phyloP scores from a whole-genome alignment of 2,797 vertebrate genomes.

The Gallinago nigripennis region DNA sequence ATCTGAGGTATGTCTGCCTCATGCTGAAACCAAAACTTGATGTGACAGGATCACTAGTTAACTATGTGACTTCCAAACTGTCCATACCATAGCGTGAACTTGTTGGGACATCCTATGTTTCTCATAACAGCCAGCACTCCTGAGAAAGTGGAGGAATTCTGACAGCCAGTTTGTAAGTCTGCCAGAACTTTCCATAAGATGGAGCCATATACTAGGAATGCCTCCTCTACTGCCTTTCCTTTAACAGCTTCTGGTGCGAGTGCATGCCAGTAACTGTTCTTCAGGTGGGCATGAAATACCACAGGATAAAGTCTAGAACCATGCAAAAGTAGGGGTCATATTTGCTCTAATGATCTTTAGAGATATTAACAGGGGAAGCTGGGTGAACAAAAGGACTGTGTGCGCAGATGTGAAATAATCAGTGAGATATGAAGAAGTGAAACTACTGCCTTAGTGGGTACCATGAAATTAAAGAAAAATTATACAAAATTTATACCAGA shows the following conservation, averaged over 20 bases:
- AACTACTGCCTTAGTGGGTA: not conserved
- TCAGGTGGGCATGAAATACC: not conserved
- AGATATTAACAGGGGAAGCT: not conserved
- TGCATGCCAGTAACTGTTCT: not conserved
- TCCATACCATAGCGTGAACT: not conserved
- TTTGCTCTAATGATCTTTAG: not conserved
- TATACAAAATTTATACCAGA: not conserved
- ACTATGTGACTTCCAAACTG: not conserved
- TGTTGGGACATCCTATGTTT: not conserved
- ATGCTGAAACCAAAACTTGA: not conserved
- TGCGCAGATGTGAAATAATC: not conserved
- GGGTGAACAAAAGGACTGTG: not conserved
- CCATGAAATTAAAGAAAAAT: not conserved
- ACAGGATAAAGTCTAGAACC: not conserved
- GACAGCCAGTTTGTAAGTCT: not conserved
- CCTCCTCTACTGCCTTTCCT: not conserved
- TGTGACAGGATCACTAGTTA: not conserved
- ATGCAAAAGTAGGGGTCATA: not conserved
- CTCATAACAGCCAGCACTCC: not conserved
- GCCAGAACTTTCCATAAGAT: not conserved
- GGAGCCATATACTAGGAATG: not conserved
- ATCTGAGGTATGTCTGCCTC: not conserved
- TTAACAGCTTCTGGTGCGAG: not conserved
- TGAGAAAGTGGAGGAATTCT: not conserved
- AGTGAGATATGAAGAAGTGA: not conserved